Evolutionary conservation across 2,113 vertebrate species (phyloP).

Genomic region (Pipa parva): DNA sequence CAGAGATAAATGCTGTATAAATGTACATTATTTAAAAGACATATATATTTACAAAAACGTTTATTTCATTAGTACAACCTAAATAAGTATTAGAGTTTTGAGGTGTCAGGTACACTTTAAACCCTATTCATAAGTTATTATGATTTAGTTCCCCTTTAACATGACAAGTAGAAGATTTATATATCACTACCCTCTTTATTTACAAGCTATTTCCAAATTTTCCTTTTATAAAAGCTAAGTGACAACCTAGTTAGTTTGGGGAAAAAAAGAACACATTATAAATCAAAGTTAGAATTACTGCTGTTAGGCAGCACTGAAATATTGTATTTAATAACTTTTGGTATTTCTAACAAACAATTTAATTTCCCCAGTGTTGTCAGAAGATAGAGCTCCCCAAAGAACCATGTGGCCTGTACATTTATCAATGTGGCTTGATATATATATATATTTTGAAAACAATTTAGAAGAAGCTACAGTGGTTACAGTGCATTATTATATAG

Average conservation of each 20-base stretch:
- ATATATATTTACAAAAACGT: no score
- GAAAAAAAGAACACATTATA: not conserved
- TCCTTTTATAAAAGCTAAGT: no score
- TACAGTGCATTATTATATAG: not conserved
- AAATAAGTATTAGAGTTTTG: no score
- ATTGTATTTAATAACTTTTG: constrained; percentile 18
- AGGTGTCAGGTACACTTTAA: no score
- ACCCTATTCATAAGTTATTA: no score
- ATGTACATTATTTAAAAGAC: no score
- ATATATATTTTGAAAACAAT: not conserved
- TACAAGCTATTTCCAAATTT: no score
- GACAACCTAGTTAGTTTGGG: not conserved
- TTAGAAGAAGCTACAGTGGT: not conserved
- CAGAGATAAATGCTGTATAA: no score
- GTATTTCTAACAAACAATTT: constrained; percentile 18
- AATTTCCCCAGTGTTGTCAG: constrained; percentile 15
- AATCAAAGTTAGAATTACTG: not conserved
- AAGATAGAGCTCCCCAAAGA: not conserved
- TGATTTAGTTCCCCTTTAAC: no score
- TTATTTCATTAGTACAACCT: no score
- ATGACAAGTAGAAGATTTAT: no score
- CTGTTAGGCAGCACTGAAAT: constrained; percentile 12
- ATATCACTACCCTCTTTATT: no score
- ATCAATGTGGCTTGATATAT: not conserved
- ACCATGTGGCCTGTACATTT: not conserved